Percentiles rank a stretch among this genome's conserved stretches.
These are phyloP conservation scores for Imbricaverruca yamaguchii DNA, from an alignment of 2,888 invertebrate genomes.

Conservation along the genomic window DNA sequence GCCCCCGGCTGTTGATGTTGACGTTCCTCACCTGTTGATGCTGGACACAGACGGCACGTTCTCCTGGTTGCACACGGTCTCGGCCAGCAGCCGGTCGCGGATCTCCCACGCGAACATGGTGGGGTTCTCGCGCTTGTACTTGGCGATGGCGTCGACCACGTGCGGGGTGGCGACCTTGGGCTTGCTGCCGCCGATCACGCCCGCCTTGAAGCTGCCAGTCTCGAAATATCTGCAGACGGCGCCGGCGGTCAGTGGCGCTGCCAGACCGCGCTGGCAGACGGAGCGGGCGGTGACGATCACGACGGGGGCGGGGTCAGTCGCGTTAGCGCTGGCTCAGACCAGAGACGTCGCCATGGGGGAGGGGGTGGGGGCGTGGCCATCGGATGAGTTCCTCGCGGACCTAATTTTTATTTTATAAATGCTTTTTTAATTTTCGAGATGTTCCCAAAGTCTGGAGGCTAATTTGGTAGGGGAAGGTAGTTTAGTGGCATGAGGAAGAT, in stretches of 20 bases:
- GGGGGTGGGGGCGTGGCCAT: too few relatives aligned
- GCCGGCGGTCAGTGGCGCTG: too few relatives aligned
- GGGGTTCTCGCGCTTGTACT: slow-evolving; percentile 96
- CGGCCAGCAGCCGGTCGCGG: slow-evolving; percentile 87
- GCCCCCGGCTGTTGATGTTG: background rate
- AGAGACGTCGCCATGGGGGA: too few relatives aligned
- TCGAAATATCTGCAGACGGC: slow-evolving; percentile 81
- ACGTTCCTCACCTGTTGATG: slow-evolving; percentile 60
- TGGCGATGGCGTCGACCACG: slow-evolving; percentile 96
- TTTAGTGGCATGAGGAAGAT: too few relatives aligned
- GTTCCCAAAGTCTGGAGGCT: too few relatives aligned
- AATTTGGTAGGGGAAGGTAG: too few relatives aligned
- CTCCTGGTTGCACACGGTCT: slow-evolving; percentile 95
- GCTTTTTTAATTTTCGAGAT: too few relatives aligned
- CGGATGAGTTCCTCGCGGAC: too few relatives aligned
- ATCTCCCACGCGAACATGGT: slow-evolving; percentile 99
- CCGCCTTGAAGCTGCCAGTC: slow-evolving; percentile 98
- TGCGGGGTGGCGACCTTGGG: slow-evolving; percentile 99
- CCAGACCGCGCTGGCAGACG: slow-evolving; percentile 37
- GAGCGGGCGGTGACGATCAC: too few relatives aligned
- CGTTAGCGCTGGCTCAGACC: too few relatives aligned
- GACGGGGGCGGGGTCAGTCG: too few relatives aligned
- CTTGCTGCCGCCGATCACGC: slow-evolving; percentile 98
- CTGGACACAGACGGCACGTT: slow-evolving; percentile 98
- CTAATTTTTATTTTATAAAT: too few relatives aligned